Percentiles rank a stretch among this genome's conserved stretches.
phyloP scores from a whole-genome alignment of 2,888 invertebrate species.

The Drosophila suboccidentalis region DNA sequence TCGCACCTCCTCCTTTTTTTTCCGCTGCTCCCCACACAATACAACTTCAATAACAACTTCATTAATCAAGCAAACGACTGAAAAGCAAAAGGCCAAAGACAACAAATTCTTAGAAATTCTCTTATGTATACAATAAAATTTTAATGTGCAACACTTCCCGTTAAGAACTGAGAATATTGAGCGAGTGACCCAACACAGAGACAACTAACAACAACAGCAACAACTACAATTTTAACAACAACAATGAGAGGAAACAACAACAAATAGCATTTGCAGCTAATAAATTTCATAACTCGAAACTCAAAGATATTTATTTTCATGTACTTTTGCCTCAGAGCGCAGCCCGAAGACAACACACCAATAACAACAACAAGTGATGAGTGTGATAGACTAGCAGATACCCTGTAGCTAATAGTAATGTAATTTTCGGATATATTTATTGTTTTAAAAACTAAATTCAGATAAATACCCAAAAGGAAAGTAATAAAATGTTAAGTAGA shows the following conservation, averaged over 20 bases:
- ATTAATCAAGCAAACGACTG: slow-evolving; percentile 55
- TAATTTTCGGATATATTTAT: too few relatives aligned
- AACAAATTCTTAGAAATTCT: slow-evolving; percentile 57
- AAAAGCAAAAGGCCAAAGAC: slow-evolving; percentile 25
- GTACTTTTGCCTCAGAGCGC: slow-evolving; percentile 14
- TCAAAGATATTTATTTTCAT: slow-evolving; percentile 56
- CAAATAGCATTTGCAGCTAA: slow-evolving; percentile 58
- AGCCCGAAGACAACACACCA: not conserved
- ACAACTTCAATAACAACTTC: slow-evolving; percentile 36
- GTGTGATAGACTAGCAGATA: not conserved
- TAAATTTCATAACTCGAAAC: slow-evolving; percentile 62
- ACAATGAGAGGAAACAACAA: slow-evolving; percentile 13
- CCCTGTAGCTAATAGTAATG: not conserved
- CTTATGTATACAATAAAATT: slow-evolving; percentile 57
- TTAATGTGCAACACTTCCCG: slow-evolving; percentile 67
- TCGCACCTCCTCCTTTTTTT: not conserved
- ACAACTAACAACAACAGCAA: slow-evolving; percentile 23
- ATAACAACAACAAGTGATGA: not conserved
- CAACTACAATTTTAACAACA: slow-evolving; percentile 5
- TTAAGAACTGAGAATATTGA: slow-evolving; percentile 35
- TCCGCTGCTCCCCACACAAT: not conserved
- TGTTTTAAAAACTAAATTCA: too few relatives aligned
- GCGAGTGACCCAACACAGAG: slow-evolving; percentile 26
- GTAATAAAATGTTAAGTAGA: too few relatives aligned
- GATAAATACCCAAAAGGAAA: too few relatives aligned